These are phyloP conservation scores for Himalopsyche phryganea DNA, from an alignment of 1,140 invertebrate genomes.

Conservation along the genomic window DNA sequence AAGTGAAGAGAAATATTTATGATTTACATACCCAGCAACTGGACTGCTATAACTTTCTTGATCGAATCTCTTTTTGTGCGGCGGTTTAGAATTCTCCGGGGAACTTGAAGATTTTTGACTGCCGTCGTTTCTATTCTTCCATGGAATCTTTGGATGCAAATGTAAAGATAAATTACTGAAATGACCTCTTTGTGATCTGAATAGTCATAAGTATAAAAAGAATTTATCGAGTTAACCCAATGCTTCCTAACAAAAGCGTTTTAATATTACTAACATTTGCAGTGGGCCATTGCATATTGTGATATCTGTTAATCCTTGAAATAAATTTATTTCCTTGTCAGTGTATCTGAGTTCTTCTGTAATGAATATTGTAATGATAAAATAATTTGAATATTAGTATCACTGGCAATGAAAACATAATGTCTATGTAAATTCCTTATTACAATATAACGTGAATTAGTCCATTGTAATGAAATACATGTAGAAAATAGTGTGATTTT, in stretches of 20 bases:
- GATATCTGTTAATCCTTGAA: too few species aligned
- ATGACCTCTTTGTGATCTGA: neutral
- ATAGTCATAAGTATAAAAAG: neutral
- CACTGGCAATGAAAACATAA: too few species aligned
- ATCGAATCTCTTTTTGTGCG: constrained; percentile 29
- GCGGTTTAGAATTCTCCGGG: neutral
- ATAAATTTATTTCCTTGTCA: too few species aligned
- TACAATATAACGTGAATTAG: too few species aligned
- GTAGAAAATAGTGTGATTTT: too few species aligned
- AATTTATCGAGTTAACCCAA: neutral
- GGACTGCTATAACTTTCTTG: constrained; percentile 17
- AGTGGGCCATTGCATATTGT: too few species aligned
- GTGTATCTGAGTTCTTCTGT: too few species aligned
- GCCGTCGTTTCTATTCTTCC: constrained; percentile 13
- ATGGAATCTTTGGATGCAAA: constrained; percentile 2
- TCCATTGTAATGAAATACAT: too few species aligned
- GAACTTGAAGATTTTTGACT: constrained; percentile 1
- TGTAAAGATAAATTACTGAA: neutral
- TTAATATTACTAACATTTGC: too few species aligned
- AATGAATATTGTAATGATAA: too few species aligned
- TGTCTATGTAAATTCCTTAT: too few species aligned
- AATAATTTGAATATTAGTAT: too few species aligned
- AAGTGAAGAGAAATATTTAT: neutral
- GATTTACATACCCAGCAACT: constrained; percentile 19
- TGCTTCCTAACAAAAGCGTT: neutral